phyloP scores from a whole-genome alignment of 2,113 vertebrate genomes.

The Leucoraja erinaceus region DNA sequence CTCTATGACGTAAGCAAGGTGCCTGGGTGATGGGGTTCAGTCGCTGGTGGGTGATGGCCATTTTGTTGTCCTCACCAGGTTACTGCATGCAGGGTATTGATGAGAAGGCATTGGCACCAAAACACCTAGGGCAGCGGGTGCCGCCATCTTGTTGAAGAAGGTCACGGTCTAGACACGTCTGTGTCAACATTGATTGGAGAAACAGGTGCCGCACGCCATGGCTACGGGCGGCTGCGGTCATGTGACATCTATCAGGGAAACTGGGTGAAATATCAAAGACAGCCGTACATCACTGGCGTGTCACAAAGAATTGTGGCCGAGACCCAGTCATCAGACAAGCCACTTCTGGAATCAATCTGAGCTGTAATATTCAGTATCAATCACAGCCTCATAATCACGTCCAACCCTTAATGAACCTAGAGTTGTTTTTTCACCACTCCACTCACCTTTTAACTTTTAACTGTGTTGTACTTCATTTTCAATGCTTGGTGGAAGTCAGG shows the following conservation, averaged over 20 bases:
- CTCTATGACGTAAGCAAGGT: too few relatives aligned
- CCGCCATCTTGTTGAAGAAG: not conserved
- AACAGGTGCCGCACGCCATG: not conserved
- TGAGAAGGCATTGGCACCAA: not conserved
- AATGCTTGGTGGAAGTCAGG: too few relatives aligned
- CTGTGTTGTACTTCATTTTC: not conserved
- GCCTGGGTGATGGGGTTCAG: too few relatives aligned
- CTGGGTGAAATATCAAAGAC: not conserved
- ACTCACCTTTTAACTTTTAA: not conserved
- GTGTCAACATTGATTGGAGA: not conserved
- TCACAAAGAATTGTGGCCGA: not conserved
- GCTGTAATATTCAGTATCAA: not conserved
- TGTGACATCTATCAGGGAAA: not conserved
- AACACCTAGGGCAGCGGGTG: not conserved
- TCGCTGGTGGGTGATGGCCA: not conserved
- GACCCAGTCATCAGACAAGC: not conserved
- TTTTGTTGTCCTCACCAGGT: too few relatives aligned
- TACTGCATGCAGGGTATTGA: not conserved
- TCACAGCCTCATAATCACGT: not conserved
- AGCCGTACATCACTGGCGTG: not conserved
- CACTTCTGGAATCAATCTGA: constrained; percentile 14
- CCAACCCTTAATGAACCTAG: not conserved
- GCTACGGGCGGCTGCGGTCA: not conserved
- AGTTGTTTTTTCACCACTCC: not conserved
- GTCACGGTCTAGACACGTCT: not conserved